Evolutionary conservation across 2,797 vertebrate species (phyloP), one percentile per base, ranked within the genome.

Genomic region (Diglossa cyanea): DNA sequence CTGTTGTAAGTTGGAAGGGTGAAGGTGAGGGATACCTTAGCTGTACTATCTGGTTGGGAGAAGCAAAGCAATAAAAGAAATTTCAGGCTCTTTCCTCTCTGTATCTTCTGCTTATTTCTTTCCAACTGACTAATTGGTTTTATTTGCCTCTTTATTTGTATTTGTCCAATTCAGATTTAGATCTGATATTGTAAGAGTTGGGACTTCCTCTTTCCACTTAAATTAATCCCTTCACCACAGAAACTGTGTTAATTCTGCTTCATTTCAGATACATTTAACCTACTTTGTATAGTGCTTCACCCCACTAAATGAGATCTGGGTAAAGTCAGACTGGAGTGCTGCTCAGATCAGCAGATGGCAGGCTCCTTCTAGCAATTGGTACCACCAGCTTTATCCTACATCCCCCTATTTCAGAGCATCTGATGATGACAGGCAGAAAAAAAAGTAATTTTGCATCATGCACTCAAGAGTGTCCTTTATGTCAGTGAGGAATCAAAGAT

Each of bases 321-420:
- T 48, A 48, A 88, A 95, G 61, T 35, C 70, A 74, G 70, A 8
- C 55, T 62, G 88, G 93, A 96, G 79, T 40, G 72, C 82, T 62
- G 50, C 75, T 95, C 76, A 94, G 92, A 96, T 96, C 95, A 95
- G 95, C 93, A 96, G 96, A 96, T 96, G 95, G 96, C 96, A 96
- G 95, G 79, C 96, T 96, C 93, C 83, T 95, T 96, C 96, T 94
- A 96, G 95, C 88, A 95, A 95, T 73, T 72, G 92, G 82, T 96
- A 75, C 70, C 86, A 86, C 70, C 73, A 86, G 79, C 86, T 84
- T 76, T 62, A 83, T 95, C 83, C 83, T 86, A 66, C 82, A 83
- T 47, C 83, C 73, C 91, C 72, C 78, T 66, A 33, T 44, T 86
- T 74, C 40, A 75, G 58, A 95, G 58, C 73, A 73, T 94, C 87